Base-by-base conservation (phyloP, 2,888 invertebrate genomes). In the Cosmorhoe ocellata region DNA sequence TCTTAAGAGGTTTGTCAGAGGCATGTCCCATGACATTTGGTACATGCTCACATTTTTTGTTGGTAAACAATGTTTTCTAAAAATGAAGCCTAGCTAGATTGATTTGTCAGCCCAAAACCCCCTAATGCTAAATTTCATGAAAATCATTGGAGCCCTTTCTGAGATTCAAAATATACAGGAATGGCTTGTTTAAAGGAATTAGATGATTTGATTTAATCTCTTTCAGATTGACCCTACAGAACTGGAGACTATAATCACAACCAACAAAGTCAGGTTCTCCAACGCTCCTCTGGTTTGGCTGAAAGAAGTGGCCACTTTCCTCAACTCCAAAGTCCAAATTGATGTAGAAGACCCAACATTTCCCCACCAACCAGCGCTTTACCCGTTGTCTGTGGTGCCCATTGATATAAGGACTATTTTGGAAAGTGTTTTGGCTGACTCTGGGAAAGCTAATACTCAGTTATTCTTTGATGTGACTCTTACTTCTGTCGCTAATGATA, bases 391-490 rank as follows among this genome's bases (percentile, higher is more conserved):
- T 59, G 79, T 89, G 41, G 82, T 91, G 41, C 90, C 92, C 8
- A 74, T 74, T 26, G 79, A 87, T 14, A 68, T 93, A 13, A 85
- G 81, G 46, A 74, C 67, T 9, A 71, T 74, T 31, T 67, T 93
- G 42, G 85, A 91, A 41, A 84, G 74, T 64, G 84, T 92, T 0
- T 65, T 95, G 0, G 86, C 91, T 32, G 91, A 92, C 43, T 92
- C 93, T 6, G 94, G 94, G 0, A 91, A 91, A 57, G 85, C 91
- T 4, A 94, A 93, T 60, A 77, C 91, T 4, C 93, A 93, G 66
- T 78, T 94, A 59, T 95, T 95, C 77, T 95, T 93, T 66, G 94
- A 95, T 75, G 92, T 92, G 22, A 92, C 93, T 27, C 81, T 96
- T 11, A 93, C 93, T 5, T 91, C 93, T 10, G 91, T 96, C 88